Conservation (phyloP, 2,888 invertebrate species). For the Luperina nickerlii region DNA sequence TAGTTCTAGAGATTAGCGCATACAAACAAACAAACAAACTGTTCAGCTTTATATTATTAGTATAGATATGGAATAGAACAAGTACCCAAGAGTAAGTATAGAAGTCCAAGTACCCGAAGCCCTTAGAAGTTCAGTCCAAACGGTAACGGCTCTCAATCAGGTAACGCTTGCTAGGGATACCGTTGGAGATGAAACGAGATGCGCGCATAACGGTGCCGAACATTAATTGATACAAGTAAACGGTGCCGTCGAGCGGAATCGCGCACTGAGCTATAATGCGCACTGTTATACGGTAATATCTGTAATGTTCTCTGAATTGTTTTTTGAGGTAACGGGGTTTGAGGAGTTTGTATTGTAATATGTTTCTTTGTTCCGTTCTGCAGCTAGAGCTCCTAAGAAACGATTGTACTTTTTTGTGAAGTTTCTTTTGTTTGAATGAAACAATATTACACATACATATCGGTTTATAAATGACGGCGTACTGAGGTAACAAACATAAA, state of each 20-base stretch:
- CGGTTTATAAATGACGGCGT: too few species aligned
- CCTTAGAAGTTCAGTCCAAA: neutral
- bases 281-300: conserved; percentile 47
- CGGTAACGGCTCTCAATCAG: conserved; percentile 29
- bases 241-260: conserved; percentile 69
- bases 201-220: conserved; percentile 67
- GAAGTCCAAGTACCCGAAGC: neutral
- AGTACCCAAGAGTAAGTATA: neutral
- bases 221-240: conserved; percentile 75
- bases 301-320: conserved; percentile 54
- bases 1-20: too few species aligned
- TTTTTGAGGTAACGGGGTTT: conserved; percentile 39
- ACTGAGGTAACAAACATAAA: too few species aligned
- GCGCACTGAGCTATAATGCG: conserved; percentile 55
- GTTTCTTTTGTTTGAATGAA: neutral
- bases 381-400: neutral
- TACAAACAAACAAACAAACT: too few species aligned
- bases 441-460: neutral
- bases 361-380: conserved; percentile 25
- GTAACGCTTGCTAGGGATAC: conserved; percentile 56
- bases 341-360: conserved; percentile 24
- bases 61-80: neutral
- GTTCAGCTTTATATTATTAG: too few species aligned
- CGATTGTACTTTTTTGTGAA: neutral
- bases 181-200: conserved; percentile 59